phyloP scores from a whole-genome alignment of 2,797 vertebrate genomes.

The Gymnocypris eckloni region DNA sequence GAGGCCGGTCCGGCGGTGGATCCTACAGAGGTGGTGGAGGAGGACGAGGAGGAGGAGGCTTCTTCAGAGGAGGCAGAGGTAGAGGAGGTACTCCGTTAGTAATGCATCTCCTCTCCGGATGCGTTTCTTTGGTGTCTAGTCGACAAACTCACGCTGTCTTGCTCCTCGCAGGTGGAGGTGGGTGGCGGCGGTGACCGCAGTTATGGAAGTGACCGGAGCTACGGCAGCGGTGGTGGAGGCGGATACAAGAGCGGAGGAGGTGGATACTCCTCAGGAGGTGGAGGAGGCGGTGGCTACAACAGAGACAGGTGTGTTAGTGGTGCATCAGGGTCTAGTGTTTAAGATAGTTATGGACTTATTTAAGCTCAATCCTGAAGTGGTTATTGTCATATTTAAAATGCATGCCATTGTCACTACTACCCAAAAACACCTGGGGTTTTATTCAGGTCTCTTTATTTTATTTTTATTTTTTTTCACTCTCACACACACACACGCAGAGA shows the following conservation, averaged over 20 bases:
- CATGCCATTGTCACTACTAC: too few species aligned
- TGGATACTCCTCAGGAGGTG: slow-evolving; percentile 55
- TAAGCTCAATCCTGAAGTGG: too few species aligned
- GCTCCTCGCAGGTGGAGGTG: slow-evolving; percentile 59
- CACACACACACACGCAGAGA: too few species aligned
- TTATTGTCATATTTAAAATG: too few species aligned
- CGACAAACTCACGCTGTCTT: not conserved
- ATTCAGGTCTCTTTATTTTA: too few species aligned
- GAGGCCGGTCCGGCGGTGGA: slow-evolving; percentile 61
- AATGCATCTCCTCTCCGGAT: too few species aligned
- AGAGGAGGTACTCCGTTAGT: slow-evolving; percentile 69
- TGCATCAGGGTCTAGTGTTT: too few species aligned
- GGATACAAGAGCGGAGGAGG: slow-evolving; percentile 62
- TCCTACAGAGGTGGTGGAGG: slow-evolving; percentile 80
- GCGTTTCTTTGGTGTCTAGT: not conserved
- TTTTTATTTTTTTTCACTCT: too few species aligned
- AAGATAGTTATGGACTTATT: too few species aligned
- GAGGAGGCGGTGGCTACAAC: slow-evolving; percentile 63
- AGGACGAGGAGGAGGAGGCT: slow-evolving; percentile 71
- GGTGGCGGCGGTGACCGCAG: slow-evolving; percentile 56
- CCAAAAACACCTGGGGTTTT: too few species aligned
- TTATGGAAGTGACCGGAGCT: slow-evolving; percentile 58
- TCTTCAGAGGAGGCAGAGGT: slow-evolving; percentile 85
- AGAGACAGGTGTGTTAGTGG: slow-evolving; percentile 57
- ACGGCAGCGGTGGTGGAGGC: slow-evolving; percentile 35